Conservation (phyloP, 1,140 invertebrate species). For the Pseudomyrmex dendroicus region DNA sequence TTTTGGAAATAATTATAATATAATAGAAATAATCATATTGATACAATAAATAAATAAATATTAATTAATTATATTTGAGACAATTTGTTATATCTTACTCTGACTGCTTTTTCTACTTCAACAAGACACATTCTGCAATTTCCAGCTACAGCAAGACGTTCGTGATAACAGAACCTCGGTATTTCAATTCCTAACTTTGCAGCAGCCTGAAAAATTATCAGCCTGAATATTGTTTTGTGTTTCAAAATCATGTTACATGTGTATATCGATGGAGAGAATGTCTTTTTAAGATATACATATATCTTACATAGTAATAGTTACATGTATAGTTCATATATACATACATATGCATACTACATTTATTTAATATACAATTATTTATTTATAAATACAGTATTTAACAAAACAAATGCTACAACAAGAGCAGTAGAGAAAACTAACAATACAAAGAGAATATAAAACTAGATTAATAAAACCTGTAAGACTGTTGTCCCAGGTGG, state of each 20-base stretch:
- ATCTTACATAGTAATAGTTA: too few relatives aligned
- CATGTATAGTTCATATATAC: too few relatives aligned
- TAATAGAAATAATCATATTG: too few relatives aligned
- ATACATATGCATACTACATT: too few relatives aligned
- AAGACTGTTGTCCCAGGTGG: slow-evolving; percentile 98
- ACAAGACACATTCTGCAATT: slow-evolving; percentile 99
- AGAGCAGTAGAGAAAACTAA: not conserved
- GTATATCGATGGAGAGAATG: too few relatives aligned
- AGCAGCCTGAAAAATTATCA: slow-evolving; percentile 90
- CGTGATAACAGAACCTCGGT: slow-evolving; percentile 99
- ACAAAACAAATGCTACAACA: not conserved
- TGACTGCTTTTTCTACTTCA: slow-evolving; percentile 98
- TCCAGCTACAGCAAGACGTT: slow-evolving; percentile 98
- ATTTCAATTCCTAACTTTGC: slow-evolving; percentile 98
- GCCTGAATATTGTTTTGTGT: slow-evolving; percentile 4
- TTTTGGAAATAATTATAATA: too few relatives aligned
- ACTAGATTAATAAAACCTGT: slow-evolving; percentile 88
- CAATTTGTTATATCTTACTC: slow-evolving; percentile 81
- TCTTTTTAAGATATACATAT: too few relatives aligned
- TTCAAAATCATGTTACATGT: not conserved
- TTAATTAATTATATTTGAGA: not conserved
- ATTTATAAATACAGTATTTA: not conserved
- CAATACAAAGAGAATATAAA: slow-evolving; percentile 87
- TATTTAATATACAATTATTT: not conserved
- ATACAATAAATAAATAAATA: too few relatives aligned